Percentiles rank a stretch among this genome's conserved stretches.
These are phyloP conservation scores for Erythrocercus mccallii DNA, from an alignment of 2,113 vertebrate species.

Conservation along the genomic window DNA sequence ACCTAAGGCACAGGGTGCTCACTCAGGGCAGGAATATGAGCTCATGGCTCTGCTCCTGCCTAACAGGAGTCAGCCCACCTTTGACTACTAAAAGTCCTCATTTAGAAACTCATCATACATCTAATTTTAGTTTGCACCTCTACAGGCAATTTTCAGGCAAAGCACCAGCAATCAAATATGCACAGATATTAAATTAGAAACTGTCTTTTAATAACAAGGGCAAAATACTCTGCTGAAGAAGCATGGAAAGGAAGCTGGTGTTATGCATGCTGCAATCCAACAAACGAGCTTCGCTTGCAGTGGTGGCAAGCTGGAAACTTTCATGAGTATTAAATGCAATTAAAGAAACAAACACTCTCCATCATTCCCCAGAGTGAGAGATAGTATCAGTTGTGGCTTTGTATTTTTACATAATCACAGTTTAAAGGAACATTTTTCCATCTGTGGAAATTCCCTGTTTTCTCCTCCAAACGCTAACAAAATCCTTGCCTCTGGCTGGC, in stretches of 20 bases:
- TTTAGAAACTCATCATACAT: conserved; percentile 8
- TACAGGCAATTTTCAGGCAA: conserved; percentile 15
- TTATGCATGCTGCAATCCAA: neutral
- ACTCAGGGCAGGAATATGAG: rapidly evolving
- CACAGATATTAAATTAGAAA: conserved; percentile 1
- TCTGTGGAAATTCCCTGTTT: conserved; percentile 69
- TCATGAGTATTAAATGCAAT: conserved; percentile 49
- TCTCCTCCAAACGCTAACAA: conserved; percentile 60
- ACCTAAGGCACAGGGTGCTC: neutral
- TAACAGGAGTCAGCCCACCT: neutral
- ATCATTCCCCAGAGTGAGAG: conserved; percentile 58
- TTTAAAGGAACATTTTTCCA: conserved; percentile 70
- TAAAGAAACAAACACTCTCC: conserved; percentile 64
- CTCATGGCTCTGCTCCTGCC: neutral
- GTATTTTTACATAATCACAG: conserved; percentile 68
- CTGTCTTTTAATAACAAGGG: neutral
- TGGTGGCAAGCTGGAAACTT: conserved; percentile 34
- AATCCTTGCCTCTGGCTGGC: conserved; percentile 60
- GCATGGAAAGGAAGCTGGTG: conserved; percentile 16
- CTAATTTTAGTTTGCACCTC: conserved; percentile 25
- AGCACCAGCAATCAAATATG: neutral
- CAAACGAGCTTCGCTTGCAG: neutral
- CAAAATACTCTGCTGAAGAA: neutral
- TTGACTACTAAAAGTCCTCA: neutral
- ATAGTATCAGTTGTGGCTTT: conserved; percentile 62